Evolutionary conservation across 2,797 vertebrate species (phyloP).

Genomic region (Pseudotriccus pelzelni): DNA sequence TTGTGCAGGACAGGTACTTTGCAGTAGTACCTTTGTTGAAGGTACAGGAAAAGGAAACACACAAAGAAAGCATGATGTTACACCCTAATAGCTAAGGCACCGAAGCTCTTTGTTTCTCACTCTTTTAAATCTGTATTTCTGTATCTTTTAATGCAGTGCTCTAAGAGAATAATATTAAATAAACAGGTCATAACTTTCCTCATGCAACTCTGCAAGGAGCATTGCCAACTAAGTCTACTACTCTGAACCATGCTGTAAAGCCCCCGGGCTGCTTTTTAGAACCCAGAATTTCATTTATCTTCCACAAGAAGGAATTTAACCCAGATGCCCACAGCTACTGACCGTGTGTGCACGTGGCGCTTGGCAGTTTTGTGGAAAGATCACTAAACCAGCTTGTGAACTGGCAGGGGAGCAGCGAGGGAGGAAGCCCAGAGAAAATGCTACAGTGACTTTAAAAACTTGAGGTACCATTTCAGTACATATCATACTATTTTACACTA

Average conservation of each 20-base stretch:
- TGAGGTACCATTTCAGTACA: not conserved
- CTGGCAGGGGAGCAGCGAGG: not conserved
- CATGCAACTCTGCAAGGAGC: not conserved
- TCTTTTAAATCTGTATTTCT: not conserved
- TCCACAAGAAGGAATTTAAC: not conserved
- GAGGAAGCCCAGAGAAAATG: not conserved
- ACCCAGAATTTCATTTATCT: not conserved
- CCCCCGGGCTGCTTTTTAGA: not conserved
- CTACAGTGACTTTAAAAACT: not conserved
- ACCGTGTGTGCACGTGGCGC: rapidly evolving
- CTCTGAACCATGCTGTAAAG: not conserved
- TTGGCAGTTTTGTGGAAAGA: not conserved
- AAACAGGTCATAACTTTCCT: not conserved
- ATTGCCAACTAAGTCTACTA: not conserved
- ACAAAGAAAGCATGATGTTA: not conserved
- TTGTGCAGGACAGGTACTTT: not conserved
- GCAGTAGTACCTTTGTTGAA: not conserved
- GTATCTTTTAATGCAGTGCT: not conserved
- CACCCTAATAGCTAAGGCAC: not conserved
- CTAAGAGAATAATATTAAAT: not conserved
- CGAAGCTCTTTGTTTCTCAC: not conserved
- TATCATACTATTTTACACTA: not conserved
- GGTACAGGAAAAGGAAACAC: not conserved
- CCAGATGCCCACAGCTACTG: rapidly evolving
- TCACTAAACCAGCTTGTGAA: not conserved